A percentile compares a stretch with the other conserved stretches of the same genome.
phyloP scores from a whole-genome alignment of 2,113 vertebrate species.

The Plestiodon gilberti region DNA sequence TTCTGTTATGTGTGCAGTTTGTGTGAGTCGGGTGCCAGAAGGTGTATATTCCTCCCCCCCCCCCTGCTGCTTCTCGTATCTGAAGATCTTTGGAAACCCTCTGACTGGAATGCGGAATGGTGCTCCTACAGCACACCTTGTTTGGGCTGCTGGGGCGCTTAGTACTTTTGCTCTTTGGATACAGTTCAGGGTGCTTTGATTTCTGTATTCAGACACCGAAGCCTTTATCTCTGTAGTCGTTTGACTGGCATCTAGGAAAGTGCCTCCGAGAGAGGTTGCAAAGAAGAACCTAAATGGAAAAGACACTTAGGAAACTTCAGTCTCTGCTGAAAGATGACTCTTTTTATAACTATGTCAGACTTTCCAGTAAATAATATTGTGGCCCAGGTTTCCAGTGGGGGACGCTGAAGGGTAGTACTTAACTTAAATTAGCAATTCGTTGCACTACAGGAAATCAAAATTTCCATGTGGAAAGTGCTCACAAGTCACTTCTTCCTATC shows the following conservation, averaged over 20 bases:
- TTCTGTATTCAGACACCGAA: background rate
- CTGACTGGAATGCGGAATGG: background rate
- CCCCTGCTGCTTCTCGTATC: too few species aligned
- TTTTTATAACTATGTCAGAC: background rate
- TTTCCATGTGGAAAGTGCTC: background rate
- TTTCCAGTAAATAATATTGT: background rate
- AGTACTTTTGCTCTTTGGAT: background rate
- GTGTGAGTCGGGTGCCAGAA: background rate
- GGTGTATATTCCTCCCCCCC: background rate
- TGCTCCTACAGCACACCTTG: background rate
- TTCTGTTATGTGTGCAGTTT: background rate
- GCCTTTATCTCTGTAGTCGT: background rate
- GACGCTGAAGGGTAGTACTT: background rate
- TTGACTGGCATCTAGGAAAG: background rate
- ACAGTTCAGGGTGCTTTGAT: background rate
- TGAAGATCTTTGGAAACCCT: background rate
- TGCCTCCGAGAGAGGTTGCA: background rate
- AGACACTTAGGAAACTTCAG: too few species aligned
- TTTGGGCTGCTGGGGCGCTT: background rate
- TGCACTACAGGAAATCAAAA: background rate
- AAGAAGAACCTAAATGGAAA: background rate
- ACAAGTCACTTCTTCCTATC: background rate
- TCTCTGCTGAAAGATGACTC: background rate
- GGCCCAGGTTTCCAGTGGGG: background rate
- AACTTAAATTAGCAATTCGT: background rate